Percentiles rank a stretch among this genome's conserved stretches.
phyloP scores from a whole-genome alignment of 2,888 invertebrate species.

The Eledone cirrhosa region DNA sequence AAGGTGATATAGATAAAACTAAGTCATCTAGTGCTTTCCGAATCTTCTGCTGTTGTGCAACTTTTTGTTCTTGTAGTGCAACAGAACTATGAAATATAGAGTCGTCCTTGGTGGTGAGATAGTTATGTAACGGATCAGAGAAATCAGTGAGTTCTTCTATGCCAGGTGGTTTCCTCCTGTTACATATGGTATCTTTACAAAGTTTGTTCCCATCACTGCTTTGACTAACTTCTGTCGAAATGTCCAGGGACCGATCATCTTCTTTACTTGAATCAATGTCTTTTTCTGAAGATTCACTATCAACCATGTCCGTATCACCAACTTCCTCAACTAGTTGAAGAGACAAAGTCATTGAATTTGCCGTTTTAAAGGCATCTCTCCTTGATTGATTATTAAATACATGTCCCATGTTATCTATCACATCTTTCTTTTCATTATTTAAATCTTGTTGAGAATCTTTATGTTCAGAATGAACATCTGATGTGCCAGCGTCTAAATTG shows the following conservation, averaged over 20 bases:
- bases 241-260: neutral
- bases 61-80: slow-evolving; percentile 46
- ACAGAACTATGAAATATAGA: slow-evolving; percentile 57
- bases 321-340: neutral
- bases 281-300: slow-evolving; percentile 11
- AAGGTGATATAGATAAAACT: slow-evolving; percentile 85
- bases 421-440: neutral
- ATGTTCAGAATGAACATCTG: neutral
- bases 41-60: slow-evolving; percentile 69
- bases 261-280: neutral
- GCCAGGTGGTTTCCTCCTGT: slow-evolving; percentile 32
- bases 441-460: neutral
- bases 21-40: slow-evolving; percentile 80
- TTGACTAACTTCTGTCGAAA: neutral
- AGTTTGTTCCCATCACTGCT: neutral
- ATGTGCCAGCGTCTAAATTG: slow-evolving; percentile 30
- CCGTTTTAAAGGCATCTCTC: slow-evolving; percentile 2
- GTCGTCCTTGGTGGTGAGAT: slow-evolving; percentile 69
- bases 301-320: slow-evolving; percentile 3
- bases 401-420: slow-evolving; percentile 3
- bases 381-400: neutral
- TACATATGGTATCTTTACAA: neutral
- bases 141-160: slow-evolving; percentile 51
- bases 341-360: slow-evolving; percentile 1
- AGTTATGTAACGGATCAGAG: slow-evolving; percentile 78